Percentiles rank a stretch among this genome's conserved stretches.
Conservation (phyloP, 2,888 invertebrate genomes). For the Choristoneura rosaceana region DNA sequence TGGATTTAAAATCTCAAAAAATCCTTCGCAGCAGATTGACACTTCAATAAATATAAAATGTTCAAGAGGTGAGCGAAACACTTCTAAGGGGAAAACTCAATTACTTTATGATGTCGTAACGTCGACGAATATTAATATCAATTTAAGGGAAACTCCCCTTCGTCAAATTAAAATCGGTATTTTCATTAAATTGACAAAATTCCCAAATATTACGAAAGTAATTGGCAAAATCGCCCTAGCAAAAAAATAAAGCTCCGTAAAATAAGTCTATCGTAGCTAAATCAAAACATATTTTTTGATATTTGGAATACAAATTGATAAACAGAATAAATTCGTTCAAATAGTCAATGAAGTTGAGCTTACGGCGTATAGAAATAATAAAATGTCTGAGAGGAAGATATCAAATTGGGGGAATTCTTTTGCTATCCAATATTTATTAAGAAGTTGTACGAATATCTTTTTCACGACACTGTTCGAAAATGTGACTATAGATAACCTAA, state of each 20-base stretch:
- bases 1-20: neutral
- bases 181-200: constrained; percentile 11
- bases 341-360: neutral
- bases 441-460: neutral
- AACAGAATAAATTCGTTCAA: neutral
- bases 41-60: constrained; percentile 9
- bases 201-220: constrained; percentile 14
- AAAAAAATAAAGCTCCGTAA: neutral
- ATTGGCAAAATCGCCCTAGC: neutral
- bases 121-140: constrained; percentile 24
- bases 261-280: neutral
- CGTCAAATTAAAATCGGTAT: constrained; percentile 12
- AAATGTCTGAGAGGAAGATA: neutral
- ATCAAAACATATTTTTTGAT: neutral
- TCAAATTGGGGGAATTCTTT: neutral
- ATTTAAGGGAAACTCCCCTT: constrained; percentile 6
- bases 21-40: constrained; percentile 4
- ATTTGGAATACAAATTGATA: neutral
- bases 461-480: too few relatives aligned
- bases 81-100: constrained; percentile 12
- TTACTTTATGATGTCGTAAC: constrained; percentile 19
- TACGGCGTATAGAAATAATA: neutral
- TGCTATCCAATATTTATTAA: neutral
- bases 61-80: constrained; percentile 5
- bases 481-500: too few relatives aligned